Conservation (phyloP, 2,888 invertebrate species). For the Marasmarcha lunaedactyla region DNA sequence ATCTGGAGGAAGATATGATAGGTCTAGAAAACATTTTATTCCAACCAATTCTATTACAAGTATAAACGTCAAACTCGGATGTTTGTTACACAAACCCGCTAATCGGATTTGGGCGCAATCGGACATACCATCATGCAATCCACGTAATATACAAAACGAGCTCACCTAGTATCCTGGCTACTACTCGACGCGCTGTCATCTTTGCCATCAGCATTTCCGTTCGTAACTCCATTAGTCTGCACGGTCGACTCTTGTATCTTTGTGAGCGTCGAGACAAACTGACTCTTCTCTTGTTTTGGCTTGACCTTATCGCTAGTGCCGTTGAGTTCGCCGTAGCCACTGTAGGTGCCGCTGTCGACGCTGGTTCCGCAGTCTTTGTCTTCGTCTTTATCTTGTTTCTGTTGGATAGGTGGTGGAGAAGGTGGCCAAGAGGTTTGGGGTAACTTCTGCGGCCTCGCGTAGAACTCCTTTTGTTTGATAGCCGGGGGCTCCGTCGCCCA, state of each 20-base stretch:
- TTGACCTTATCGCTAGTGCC: slow-evolving; percentile 47
- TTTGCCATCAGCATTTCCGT: slow-evolving; percentile 49
- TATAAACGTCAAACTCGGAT: too few relatives aligned
- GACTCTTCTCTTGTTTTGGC: slow-evolving; percentile 51
- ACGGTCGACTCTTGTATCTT: slow-evolving; percentile 74
- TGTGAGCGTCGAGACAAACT: slow-evolving; percentile 72
- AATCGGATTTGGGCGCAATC: too few relatives aligned
- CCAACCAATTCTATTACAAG: too few relatives aligned
- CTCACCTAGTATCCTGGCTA: slow-evolving; percentile 55
- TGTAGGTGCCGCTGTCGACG: slow-evolving; percentile 56
- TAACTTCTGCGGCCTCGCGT: slow-evolving; percentile 82
- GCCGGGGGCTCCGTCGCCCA: slow-evolving; percentile 65
- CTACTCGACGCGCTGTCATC: slow-evolving; percentile 39
- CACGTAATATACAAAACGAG: too few relatives aligned
- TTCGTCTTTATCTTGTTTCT: slow-evolving; percentile 25
- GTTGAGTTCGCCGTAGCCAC: slow-evolving; percentile 57
- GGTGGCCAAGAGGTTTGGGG: slow-evolving; percentile 73
- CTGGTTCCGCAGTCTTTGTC: slow-evolving; percentile 61
- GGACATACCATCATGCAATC: too few relatives aligned
- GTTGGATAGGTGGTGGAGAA: slow-evolving; percentile 20
- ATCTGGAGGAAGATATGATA: slow-evolving; percentile 26
- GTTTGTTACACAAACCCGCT: too few relatives aligned
- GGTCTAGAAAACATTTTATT: too few relatives aligned
- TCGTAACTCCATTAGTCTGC: slow-evolving; percentile 43
- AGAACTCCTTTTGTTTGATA: slow-evolving; percentile 78